phyloP scores from a whole-genome alignment of 2,888 invertebrate genomes.

The Calameuta pallipes region DNA sequence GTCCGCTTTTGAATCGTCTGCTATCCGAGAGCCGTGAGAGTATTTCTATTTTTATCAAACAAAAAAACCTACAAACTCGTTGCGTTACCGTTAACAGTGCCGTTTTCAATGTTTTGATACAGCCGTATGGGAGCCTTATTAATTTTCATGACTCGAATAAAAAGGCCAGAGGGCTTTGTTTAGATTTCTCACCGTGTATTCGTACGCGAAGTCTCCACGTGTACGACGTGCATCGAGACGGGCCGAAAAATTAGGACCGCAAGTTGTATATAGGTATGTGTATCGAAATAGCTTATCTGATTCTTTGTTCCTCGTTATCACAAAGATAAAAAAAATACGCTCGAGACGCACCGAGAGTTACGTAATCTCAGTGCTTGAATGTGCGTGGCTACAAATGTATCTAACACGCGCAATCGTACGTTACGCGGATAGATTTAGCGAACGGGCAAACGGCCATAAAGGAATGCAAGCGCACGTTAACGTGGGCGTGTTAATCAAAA shows the following conservation, averaged over 20 bases:
- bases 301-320: not conserved
- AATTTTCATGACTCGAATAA: not conserved
- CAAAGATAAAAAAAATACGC: not conserved
- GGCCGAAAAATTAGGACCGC: not conserved
- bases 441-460: not conserved
- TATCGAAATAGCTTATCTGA: not conserved
- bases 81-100: not conserved
- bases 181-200: not conserved
- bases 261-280: not conserved
- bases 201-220: not conserved
- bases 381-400: not conserved
- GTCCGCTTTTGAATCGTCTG: not conserved
- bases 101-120: not conserved
- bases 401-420: not conserved
- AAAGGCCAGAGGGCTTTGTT: not conserved
- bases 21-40: not conserved
- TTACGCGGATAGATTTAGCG: not conserved
- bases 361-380: not conserved
- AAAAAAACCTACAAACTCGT: not conserved
- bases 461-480: conserved; percentile 8
- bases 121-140: not conserved
- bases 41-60: not conserved
- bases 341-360: not conserved
- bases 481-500: conserved; percentile 37
- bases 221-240: not conserved